Base-by-base conservation (phyloP, 2,113 vertebrate species). In the Microtus pennsylvanicus region DNA sequence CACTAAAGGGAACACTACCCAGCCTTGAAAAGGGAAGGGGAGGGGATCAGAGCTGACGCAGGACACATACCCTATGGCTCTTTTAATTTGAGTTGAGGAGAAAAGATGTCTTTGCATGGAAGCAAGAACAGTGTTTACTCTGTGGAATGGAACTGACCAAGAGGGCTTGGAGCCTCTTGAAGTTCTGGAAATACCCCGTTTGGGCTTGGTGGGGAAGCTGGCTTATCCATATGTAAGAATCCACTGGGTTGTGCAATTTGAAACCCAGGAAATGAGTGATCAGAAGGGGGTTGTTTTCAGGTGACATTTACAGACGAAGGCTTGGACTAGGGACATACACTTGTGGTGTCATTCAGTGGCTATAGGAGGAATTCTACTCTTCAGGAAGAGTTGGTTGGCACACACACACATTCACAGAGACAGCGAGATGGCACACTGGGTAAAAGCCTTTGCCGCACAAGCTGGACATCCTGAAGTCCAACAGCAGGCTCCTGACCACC, bases 61-160 rank as follows among this genome's bases (percentile, higher is more conserved):
- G 63, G 30, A 16, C 3, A 1, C 2, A 0, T 28, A 22, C 10
- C 5, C 50, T 16, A 0, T 35, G 33, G 50, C 30, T 52, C 69
- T 74, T 69, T 52, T 38, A 7, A 28, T 3, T 0, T 21, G 76
- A 65, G 42, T 17, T 69, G 74, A 90, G 65, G 38, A 63, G 61
- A 88, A 55, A n/a, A 55, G 21, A n/a, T 52, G 50, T 42, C 6
- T 38, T 45, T 26, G 28, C 78, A 8, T 30, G 19, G 9, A 63
- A 76, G n/a, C 83, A 81, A 67, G 77, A 65, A 42, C 0, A 61
- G 50, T 0, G 7, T 33, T 19, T 69, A n/a, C 35, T 35, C 45
- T 52, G 33, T 38, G 35, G 50, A 13, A 30, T 1, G 19, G 50
- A 58, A 38, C 28, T 45, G 35, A 47, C 72, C 5, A 24, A 63